These are phyloP conservation scores for Phortica magna DNA, from an alignment of 2,888 invertebrate species.

Conservation along the genomic window DNA sequence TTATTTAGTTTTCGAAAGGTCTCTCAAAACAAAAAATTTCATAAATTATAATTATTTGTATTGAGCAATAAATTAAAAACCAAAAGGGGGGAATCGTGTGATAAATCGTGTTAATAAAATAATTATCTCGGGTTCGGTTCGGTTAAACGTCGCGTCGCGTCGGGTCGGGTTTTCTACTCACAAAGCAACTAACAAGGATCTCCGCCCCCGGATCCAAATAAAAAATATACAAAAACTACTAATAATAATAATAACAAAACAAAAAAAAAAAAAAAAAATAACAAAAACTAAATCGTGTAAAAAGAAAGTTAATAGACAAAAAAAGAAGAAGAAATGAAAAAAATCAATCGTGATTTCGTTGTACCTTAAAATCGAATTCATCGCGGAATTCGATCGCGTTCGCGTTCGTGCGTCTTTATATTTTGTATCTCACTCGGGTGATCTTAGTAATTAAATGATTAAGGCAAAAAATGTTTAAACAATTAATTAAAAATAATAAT, in stretches of 20 bases:
- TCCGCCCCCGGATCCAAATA: conserved; percentile 77
- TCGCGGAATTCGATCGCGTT: conserved; percentile 79
- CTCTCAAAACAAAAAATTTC: conserved; percentile 40
- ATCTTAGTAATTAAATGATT: conserved; percentile 76
- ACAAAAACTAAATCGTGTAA: conserved; percentile 33
- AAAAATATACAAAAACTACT: conserved; percentile 47
- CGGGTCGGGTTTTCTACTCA: conserved; percentile 48
- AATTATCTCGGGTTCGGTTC: conserved; percentile 70
- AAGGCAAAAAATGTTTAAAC: conserved; percentile 61
- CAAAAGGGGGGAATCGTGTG: conserved; percentile 70
- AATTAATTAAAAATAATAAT: conserved; percentile 10
- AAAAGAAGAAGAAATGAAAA: conserved; percentile 52
- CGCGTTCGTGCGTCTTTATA: conserved; percentile 74
- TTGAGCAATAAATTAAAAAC: conserved; percentile 41
- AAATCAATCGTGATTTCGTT: conserved; percentile 78
- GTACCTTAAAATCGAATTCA: conserved; percentile 79
- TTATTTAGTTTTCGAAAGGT: conserved; percentile 48
- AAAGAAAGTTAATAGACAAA: conserved; percentile 40
- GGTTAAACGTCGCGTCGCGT: conserved; percentile 71
- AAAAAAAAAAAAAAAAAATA: conserved; percentile 37
- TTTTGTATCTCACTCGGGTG: conserved; percentile 77
- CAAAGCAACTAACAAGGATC: conserved; percentile 61
- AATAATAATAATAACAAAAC: conserved; percentile 41
- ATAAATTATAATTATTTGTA: conserved; percentile 30
- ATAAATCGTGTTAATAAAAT: conserved; percentile 58